Conservation (phyloP, 2,797 vertebrate genomes). For the Xiphorhynchus erythropygius region DNA sequence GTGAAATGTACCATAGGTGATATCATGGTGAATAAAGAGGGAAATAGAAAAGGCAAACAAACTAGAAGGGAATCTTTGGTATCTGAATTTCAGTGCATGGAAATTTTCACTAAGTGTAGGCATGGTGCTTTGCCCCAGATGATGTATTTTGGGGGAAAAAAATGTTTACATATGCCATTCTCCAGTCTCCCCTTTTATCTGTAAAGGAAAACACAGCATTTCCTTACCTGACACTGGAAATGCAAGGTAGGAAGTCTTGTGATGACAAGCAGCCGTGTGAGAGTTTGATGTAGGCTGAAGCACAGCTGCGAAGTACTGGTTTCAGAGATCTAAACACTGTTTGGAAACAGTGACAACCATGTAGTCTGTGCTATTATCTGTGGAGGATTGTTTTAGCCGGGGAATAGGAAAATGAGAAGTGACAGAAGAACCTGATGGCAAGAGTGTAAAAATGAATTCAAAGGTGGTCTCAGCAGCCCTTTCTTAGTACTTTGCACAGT, state of each 20-base stretch:
- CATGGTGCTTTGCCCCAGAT: background rate
- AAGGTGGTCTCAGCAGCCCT: background rate
- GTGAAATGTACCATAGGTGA: accelerated
- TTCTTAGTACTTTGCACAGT: accelerated
- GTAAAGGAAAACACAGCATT: background rate
- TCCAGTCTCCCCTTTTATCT: background rate
- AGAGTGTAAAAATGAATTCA: background rate
- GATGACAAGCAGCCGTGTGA: background rate
- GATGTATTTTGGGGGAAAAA: background rate
- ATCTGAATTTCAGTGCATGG: background rate
- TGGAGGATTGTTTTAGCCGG: background rate
- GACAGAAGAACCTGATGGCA: background rate
- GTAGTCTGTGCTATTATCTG: background rate
- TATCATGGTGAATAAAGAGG: background rate
- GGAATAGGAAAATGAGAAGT: background rate
- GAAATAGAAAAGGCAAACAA: background rate
- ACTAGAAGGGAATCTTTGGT: background rate
- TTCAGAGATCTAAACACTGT: background rate
- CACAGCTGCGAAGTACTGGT: background rate
- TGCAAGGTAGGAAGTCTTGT: background rate
- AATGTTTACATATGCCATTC: background rate
- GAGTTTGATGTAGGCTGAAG: background rate
- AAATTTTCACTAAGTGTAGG: background rate
- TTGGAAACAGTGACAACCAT: background rate
- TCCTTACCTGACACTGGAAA: background rate